Evolutionary conservation across 2,888 invertebrate genomes (phyloP).

Genomic region (Sphaerophoria rueppellii): DNA sequence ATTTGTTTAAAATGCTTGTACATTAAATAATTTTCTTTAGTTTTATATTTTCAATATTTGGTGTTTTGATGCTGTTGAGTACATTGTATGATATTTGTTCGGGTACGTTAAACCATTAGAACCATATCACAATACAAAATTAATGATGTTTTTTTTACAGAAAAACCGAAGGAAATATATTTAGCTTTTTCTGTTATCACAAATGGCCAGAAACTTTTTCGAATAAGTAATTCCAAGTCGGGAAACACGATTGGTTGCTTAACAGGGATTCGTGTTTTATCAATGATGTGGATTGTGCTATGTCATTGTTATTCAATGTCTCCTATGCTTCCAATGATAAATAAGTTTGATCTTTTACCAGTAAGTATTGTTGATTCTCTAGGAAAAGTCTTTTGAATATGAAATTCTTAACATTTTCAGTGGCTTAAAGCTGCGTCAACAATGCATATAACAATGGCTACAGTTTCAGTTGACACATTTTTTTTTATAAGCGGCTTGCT

Average conservation of each 20-base stretch:
- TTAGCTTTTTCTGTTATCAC: constrained; percentile 51
- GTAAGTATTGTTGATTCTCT: constrained; percentile 10
- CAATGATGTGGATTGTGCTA: constrained; percentile 56
- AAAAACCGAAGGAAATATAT: constrained; percentile 1
- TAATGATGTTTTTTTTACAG: constrained; percentile 1
- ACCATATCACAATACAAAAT: not conserved
- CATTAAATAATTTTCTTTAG: constrained; percentile 13
- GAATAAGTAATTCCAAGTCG: constrained; percentile 33
- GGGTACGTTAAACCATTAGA: not conserved
- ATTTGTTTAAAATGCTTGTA: not conserved
- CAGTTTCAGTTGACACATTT: constrained; percentile 86
- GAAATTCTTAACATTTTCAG: constrained; percentile 49
- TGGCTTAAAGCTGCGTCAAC: constrained; percentile 79
- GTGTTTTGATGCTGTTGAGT: constrained; percentile 38
- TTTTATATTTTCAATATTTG: constrained; percentile 49
- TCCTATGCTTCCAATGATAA: constrained; percentile 29
- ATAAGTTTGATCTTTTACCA: constrained; percentile 13
- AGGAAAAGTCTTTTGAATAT: not conserved
- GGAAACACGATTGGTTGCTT: constrained; percentile 45
- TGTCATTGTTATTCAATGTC: constrained; percentile 42
- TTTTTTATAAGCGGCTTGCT: constrained; percentile 85
- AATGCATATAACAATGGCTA: constrained; percentile 81
- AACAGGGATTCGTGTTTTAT: constrained; percentile 54
- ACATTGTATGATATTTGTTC: constrained; percentile 46
- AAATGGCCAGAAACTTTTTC: constrained; percentile 52